Conservation (phyloP, 2,113 vertebrate species). For the Clarias batrachus region DNA sequence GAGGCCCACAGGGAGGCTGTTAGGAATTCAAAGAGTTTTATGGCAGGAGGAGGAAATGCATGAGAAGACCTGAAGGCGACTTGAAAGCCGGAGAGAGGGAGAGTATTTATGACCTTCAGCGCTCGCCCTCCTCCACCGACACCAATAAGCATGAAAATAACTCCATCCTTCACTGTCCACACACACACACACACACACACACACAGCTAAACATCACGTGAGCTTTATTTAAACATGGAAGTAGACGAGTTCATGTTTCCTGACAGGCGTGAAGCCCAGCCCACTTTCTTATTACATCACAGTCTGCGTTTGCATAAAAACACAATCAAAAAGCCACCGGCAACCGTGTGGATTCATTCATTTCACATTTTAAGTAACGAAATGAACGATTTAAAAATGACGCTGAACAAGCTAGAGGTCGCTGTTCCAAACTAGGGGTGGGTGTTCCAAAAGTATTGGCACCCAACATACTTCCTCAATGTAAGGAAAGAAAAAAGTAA, state of each 20-base stretch:
- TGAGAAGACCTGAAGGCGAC: conserved; percentile 56
- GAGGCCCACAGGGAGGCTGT: conserved; percentile 39
- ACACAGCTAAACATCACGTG: neutral
- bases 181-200: neutral
- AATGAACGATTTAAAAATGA: neutral
- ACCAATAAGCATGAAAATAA: conserved; percentile 48
- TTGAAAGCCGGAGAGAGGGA: conserved; percentile 46
- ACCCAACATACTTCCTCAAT: neutral
- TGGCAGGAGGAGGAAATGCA: conserved; percentile 58
- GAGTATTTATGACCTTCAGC: conserved; percentile 54
- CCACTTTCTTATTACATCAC: neutral
- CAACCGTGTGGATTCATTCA: too few relatives aligned
- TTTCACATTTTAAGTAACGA: too few relatives aligned
- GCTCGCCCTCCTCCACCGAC: conserved; percentile 16
- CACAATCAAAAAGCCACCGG: too few relatives aligned
- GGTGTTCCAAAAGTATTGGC: neutral
- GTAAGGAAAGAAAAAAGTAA: too few relatives aligned
- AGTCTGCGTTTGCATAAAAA: neutral
- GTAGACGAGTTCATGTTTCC: neutral
- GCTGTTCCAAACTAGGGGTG: too few relatives aligned
- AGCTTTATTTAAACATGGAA: neutral
- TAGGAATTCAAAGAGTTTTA: conserved; percentile 59
- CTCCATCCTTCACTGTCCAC: conserved; percentile 34
- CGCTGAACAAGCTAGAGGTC: neutral
- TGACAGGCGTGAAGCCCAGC: neutral